Evolutionary conservation across 2,888 invertebrate species (phyloP).

Genomic region (Yponomeuta cagnagella): DNA sequence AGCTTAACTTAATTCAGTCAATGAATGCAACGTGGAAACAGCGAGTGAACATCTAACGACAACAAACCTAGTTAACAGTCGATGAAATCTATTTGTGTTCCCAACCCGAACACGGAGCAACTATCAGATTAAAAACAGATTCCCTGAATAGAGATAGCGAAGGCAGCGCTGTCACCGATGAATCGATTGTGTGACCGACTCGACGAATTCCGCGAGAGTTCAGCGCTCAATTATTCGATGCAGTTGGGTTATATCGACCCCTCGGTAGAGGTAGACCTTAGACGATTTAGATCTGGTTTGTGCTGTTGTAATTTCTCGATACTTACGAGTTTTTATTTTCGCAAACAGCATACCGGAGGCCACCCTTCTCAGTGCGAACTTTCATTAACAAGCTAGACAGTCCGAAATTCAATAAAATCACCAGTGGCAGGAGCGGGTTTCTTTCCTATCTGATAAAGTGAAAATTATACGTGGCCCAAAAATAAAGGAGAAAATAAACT

Average conservation of each 20-base stretch:
- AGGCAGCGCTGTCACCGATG: background rate
- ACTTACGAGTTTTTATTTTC: conserved; percentile 10
- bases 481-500: conserved; percentile 43
- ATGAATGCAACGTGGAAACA: background rate
- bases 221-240: background rate
- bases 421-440: conserved; percentile 44
- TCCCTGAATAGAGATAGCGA: background rate
- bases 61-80: background rate
- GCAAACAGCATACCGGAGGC: conserved; percentile 11
- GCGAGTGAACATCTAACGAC: background rate
- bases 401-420: conserved; percentile 67
- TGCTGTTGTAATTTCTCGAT: background rate
- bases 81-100: background rate
- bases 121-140: conserved; percentile 3
- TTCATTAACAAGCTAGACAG: conserved; percentile 40
- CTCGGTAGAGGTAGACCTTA: background rate
- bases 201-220: background rate
- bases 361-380: conserved; percentile 40
- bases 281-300: background rate
- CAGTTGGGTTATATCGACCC: background rate
- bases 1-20: background rate
- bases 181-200: background rate
- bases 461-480: conserved; percentile 60
- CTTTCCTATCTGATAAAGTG: conserved; percentile 51
- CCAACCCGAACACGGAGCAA: background rate